Percentiles rank a stretch among this genome's conserved stretches.
These are phyloP conservation scores for Hypanus sabinus DNA, from an alignment of 2,113 vertebrate genomes.

Conservation along the genomic window DNA sequence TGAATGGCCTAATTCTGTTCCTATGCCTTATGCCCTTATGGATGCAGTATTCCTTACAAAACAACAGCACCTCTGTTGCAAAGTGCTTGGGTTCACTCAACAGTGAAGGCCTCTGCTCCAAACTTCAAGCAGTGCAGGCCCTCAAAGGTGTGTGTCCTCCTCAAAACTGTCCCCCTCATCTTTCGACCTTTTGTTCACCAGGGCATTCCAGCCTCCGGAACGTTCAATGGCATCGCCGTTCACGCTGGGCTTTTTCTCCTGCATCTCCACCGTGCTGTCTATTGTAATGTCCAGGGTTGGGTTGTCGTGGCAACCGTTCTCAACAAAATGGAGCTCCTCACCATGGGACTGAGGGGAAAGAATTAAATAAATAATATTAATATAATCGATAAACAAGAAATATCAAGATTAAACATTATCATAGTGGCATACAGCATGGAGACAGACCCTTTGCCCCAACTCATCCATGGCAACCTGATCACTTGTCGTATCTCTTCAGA, in stretches of 20 bases:
- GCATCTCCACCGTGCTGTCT: slow-evolving; percentile 81
- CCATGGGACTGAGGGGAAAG: slow-evolving; percentile 59
- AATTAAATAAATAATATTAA: neutral
- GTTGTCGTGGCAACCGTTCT: slow-evolving; percentile 97
- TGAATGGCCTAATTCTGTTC: no score
- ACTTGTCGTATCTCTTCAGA: no score
- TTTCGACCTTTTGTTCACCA: slow-evolving; percentile 76
- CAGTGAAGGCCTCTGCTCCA: slow-evolving; percentile 4
- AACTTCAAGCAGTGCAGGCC: slow-evolving; percentile 43
- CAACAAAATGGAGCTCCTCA: slow-evolving; percentile 90
- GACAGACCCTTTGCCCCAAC: no score
- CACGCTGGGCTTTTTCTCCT: slow-evolving; percentile 80
- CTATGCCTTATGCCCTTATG: no score
- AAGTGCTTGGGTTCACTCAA: slow-evolving; percentile 22
- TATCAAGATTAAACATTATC: neutral
- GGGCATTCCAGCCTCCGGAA: slow-evolving; percentile 75
- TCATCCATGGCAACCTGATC: no score
- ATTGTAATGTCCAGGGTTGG: slow-evolving; percentile 90
- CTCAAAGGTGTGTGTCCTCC: slow-evolving; percentile 93
- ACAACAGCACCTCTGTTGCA: neutral
- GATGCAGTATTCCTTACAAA: neutral
- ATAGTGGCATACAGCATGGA: no score
- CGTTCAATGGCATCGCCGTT: slow-evolving; percentile 71
- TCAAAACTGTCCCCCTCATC: slow-evolving; percentile 80
- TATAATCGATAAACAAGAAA: neutral